Evolutionary conservation across 92 coral and sea anemone genomes (phyloP), one percentile per base, ranked within the genome.

Genomic region (Blastomussa wellsi): DNA sequence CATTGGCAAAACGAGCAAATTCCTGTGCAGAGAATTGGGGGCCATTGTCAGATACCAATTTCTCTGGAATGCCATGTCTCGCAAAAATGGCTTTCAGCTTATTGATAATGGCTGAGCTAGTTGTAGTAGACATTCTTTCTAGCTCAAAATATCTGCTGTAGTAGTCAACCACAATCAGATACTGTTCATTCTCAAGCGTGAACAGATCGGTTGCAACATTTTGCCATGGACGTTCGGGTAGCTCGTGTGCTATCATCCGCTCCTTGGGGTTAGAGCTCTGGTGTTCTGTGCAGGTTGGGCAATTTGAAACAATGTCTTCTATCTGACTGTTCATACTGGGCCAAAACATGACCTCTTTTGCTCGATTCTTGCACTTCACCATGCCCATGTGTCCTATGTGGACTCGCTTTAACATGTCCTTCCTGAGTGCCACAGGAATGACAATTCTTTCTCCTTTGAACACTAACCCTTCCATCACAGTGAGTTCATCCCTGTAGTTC

Each of bases 321-420:
- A 79, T 78, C 77, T 87, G 17, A 89, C 78, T 51, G 90, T 78
- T 82, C 92, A 90, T 89, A 13, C 73, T 88, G 36, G 93, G 93
- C 90, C 93, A 90, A 51, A 67, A 91, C 39, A 89, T 55, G 35
- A 87, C 86, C 68, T 92, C 89, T 82, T 89, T 87, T 33, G 93
- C 91, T 79, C 95, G 1, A 52, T 52, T 4, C 20, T 52, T 65
- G 86, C 71, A 0, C n/a, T n/a, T n/a, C n/a, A n/a, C n/a, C n/a
- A n/a, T n/a, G n/a, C n/a, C n/a, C n/a, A n/a, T n/a, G n/a, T n/a
- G n/a, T n/a, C n/a, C n/a, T n/a, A n/a, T n/a, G n/a, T n/a, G n/a
- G n/a, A n/a, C n/a, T n/a, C n/a, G n/a, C n/a, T n/a, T n/a, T n/a
- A n/a, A n/a, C n/a, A n/a, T n/a, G n/a, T n/a, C n/a, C n/a, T n/a